Base-by-base conservation (phyloP, 2,113 vertebrate genomes). In the Morone saxatilis region DNA sequence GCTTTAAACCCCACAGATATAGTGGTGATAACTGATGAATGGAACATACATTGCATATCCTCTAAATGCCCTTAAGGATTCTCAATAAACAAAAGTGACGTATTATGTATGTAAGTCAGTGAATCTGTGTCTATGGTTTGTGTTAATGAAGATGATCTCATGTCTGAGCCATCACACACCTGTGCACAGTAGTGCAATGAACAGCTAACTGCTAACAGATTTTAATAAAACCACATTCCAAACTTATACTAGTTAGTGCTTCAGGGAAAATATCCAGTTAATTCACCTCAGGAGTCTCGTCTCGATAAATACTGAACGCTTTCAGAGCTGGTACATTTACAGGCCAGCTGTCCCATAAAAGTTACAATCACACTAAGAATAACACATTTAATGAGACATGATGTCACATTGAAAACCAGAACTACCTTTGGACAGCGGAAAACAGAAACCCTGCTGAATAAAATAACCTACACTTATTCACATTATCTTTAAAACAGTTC, bases 311-410 rank as follows among this genome's bases (percentile, higher is more conserved):
- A 22, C 53, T 1, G 48, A 38, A 36, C n/a, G 16, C 16, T 41
- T 43, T 51, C n/a, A 22, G 19, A 57, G 61, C 40, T 63, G n/a
- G 0, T 53, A 13, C 20, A 0, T 78, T 84, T 84, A 84, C 54
- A 75, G 41, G 51, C 69, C 81, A 81, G 70, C 57, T 83, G 87
- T 54, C 50, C 38, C 57, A 19, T 68, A 72, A 86, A 83, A 47
- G 57, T 8, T 40, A 56, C 20, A 19, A 5, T 51, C 45, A 20
- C 36, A 31, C 4, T 0, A 38, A 54, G 22, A 51, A 0, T 59
- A 4, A 14, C 45, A 11, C 2, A 38, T 81, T 63, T 78, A 81
- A 78, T 1, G 19, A 85, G 70, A 17, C 36, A 76, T 85, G 79
- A 88, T 51, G 71, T 86, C 54, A 80, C 2, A 14, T 54, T 56